A percentile compares a stretch with the other conserved stretches of the same genome.
phyloP scores from a whole-genome alignment of 2,888 invertebrate species.

The Parnassius smintheus region DNA sequence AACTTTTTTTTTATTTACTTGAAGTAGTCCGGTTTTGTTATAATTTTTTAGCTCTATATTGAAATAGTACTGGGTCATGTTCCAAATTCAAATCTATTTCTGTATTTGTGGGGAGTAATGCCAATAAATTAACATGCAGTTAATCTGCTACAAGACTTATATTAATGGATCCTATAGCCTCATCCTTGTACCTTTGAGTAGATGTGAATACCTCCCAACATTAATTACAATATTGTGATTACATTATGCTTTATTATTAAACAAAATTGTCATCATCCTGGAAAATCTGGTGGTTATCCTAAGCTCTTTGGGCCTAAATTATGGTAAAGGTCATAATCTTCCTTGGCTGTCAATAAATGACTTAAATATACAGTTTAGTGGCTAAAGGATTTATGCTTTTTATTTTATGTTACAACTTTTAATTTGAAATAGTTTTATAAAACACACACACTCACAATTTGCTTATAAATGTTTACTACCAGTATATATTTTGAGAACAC shows the following conservation, averaged over 20 bases:
- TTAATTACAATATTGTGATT: slow-evolving; percentile 19
- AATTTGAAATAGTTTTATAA: slow-evolving; percentile 16
- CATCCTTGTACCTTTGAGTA: not conserved
- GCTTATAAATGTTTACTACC: slow-evolving; percentile 21
- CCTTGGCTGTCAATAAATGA: slow-evolving; percentile 14
- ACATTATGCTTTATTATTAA: slow-evolving; percentile 17
- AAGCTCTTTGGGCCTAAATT: slow-evolving; percentile 18
- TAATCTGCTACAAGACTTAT: slow-evolving; percentile 7
- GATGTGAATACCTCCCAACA: not conserved
- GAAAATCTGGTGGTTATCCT: slow-evolving; percentile 1
- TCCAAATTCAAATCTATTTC: slow-evolving; percentile 8
- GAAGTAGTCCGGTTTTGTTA: slow-evolving; percentile 17
- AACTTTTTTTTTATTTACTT: slow-evolving; percentile 19
- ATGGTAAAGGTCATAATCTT: slow-evolving; percentile 12
- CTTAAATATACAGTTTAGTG: slow-evolving; percentile 22
- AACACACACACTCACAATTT: slow-evolving; percentile 13
- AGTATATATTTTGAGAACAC: slow-evolving; percentile 11
- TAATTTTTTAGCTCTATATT: slow-evolving; percentile 12
- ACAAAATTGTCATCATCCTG: slow-evolving; percentile 7
- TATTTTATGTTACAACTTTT: slow-evolving; percentile 18
- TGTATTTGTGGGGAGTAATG: slow-evolving; percentile 8
- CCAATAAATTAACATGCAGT: slow-evolving; percentile 1
- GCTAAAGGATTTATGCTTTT: slow-evolving; percentile 24
- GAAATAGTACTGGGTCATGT: slow-evolving; percentile 1
- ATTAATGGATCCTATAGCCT: slow-evolving; percentile 2